phyloP scores from a whole-genome alignment of 2,888 invertebrate species.

The Toxonevra muliebris region DNA sequence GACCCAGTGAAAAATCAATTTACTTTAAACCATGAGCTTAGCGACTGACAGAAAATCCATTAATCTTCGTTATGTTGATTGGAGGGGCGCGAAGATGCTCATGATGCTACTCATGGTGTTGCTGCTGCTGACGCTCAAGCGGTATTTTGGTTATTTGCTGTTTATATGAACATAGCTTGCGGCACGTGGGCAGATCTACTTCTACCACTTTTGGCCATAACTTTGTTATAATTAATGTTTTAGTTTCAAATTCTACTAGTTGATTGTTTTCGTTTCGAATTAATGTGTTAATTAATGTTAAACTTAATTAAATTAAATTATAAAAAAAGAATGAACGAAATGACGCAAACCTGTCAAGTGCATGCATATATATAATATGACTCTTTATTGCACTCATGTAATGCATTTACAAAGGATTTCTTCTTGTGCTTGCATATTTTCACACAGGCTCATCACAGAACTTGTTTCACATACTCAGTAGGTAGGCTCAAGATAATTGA shows the following conservation, averaged over 20 bases:
- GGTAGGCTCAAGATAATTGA: not conserved
- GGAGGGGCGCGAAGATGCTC: not conserved
- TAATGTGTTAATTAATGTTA: too few species aligned
- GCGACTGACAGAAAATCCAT: constrained; percentile 18
- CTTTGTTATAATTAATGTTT: too few species aligned
- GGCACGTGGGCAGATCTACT: not conserved
- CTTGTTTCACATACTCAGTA: constrained; percentile 18
- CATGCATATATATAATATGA: too few species aligned
- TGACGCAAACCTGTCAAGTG: too few species aligned
- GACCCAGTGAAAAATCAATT: constrained; percentile 19
- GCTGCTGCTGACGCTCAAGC: not conserved
- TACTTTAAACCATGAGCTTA: not conserved
- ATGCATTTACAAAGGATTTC: not conserved
- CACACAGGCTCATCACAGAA: constrained; percentile 19
- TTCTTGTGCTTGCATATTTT: not conserved
- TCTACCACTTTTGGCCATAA: not conserved
- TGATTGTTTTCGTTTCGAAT: too few species aligned
- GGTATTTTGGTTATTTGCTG: not conserved
- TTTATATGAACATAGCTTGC: not conserved
- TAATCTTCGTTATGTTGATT: constrained; percentile 17
- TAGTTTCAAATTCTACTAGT: too few species aligned
- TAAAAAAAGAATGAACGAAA: too few species aligned
- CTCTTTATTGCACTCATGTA: not conserved
- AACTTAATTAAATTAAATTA: too few species aligned
- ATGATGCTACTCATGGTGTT: not conserved